These are phyloP conservation scores for Altica lythri DNA, from an alignment of 2,888 invertebrate genomes.

Conservation along the genomic window DNA sequence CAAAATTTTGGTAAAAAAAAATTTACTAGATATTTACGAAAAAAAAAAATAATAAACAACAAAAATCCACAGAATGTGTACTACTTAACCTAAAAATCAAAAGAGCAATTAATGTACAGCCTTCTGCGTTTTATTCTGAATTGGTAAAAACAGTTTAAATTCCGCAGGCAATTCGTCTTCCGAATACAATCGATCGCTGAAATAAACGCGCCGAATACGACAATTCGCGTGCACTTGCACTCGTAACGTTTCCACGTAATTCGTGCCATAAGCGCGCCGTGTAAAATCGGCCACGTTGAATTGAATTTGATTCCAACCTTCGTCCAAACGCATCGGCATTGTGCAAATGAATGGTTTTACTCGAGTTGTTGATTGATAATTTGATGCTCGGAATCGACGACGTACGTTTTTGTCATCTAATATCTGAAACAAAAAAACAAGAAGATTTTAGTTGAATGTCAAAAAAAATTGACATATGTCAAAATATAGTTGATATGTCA, in stretches of 20 bases:
- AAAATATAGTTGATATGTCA: too few species aligned
- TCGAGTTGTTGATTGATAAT: slow-evolving; percentile 92
- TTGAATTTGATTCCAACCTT: slow-evolving; percentile 95
- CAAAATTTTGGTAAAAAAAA: too few species aligned
- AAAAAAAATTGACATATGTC: too few species aligned
- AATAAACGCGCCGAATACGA: slow-evolving; percentile 86
- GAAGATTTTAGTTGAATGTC: too few species aligned
- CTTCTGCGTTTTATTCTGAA: slow-evolving; percentile 78
- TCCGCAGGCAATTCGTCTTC: slow-evolving; percentile 95
- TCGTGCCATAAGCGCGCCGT: slow-evolving; percentile 92
- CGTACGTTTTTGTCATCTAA: slow-evolving; percentile 94
- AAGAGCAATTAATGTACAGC: too few species aligned
- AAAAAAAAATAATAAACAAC: too few species aligned
- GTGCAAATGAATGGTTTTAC: slow-evolving; percentile 98
- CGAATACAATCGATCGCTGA: slow-evolving; percentile 84
- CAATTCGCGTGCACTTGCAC: slow-evolving; percentile 97
- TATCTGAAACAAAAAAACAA: slow-evolving; percentile 64
- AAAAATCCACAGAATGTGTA: too few species aligned
- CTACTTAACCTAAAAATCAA: too few species aligned
- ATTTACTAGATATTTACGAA: too few species aligned
- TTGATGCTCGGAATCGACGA: slow-evolving; percentile 86
- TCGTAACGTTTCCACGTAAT: slow-evolving; percentile 85
- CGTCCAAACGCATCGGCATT: slow-evolving; percentile 93
- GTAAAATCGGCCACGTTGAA: slow-evolving; percentile 96
- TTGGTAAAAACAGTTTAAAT: slow-evolving; percentile 92